phyloP scores from a whole-genome alignment of 2,888 invertebrate genomes.

The Nebria brevicollis region DNA sequence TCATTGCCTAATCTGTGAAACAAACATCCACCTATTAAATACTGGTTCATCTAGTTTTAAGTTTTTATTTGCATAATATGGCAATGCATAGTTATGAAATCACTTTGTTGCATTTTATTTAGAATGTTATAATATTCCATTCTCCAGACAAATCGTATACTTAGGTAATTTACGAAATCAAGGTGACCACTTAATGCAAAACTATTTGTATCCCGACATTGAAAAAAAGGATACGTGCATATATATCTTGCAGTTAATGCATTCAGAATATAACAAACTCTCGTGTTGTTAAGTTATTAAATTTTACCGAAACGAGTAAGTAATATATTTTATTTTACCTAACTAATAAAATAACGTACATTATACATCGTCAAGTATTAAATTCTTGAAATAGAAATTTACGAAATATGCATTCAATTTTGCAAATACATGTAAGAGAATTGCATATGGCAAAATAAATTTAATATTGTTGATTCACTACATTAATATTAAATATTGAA shows the following conservation, averaged over 20 bases:
- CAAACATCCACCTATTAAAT: constrained; percentile 39
- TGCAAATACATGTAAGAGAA: too few species aligned
- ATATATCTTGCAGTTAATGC: background rate
- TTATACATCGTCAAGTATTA: too few species aligned
- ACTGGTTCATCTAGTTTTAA: background rate
- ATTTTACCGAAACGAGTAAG: background rate
- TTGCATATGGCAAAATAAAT: too few species aligned
- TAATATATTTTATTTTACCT: background rate
- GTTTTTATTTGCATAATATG: background rate
- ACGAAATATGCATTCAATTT: too few species aligned
- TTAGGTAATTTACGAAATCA: background rate
- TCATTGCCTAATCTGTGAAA: constrained; percentile 87
- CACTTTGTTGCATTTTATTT: background rate
- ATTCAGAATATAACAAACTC: background rate
- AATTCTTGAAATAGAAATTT: too few species aligned
- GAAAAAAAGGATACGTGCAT: background rate
- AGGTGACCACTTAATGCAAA: constrained; percentile 10
- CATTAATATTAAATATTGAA: too few species aligned
- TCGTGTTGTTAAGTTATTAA: background rate
- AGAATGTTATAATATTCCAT: constrained; percentile 8
- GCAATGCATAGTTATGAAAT: background rate
- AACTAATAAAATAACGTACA: too few species aligned
- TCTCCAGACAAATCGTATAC: background rate
- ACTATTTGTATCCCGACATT: background rate
- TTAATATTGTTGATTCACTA: too few species aligned